Base-by-base conservation (phyloP, 2,888 invertebrate genomes). In the Tetranychus truncatus region DNA sequence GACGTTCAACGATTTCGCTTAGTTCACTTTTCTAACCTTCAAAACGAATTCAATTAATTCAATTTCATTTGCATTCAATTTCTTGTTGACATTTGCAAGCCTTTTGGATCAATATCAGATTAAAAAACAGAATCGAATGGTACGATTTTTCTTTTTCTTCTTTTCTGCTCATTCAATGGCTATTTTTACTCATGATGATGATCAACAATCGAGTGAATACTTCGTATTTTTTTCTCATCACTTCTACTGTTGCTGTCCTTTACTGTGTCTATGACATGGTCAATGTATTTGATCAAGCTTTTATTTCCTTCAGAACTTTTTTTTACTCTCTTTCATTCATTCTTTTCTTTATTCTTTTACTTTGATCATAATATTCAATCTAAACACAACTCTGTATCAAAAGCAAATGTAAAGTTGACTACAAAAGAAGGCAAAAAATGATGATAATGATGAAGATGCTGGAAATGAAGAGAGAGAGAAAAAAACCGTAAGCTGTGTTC, bases 321-420 rank as follows among this genome's bases (percentile, higher is more conserved):
- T 72, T 44, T 72, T 44, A 34, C 72, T 44, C 72, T 72, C 72
- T 72, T 44, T 45, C 72, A 34, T 44, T 72, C 72, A n/a, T 44
- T 15, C 72, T 72, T 44, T 72, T 44, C 20, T 20, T 69, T 24
- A 20, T 21, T 69, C 69, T 67, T n/a, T 67, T 21, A 20, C 34
- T 24, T 21, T 44, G 8, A 20, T 45, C 34, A 15, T 45, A 44
- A 44, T 72, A 15, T 20, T 34, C 20, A 44, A 9, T 34, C 8
- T 18, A 11, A 44, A 45, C 15, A 20, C 20, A 18, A 46, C 15
- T 44, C 20, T 46, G 45, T 34, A n/a, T 18, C 34, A 11, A 15
- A 11, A 44, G 55, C 9, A 55, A 15, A 55, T 9, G 55, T 34
- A 34, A 34, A 34, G 55, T 55, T 9, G 55, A 55, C 2, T 2